Percentiles rank a stretch among this genome's conserved stretches.
phyloP scores from a whole-genome alignment of 2,797 vertebrate species.

The Sylvilagus floridanus region DNA sequence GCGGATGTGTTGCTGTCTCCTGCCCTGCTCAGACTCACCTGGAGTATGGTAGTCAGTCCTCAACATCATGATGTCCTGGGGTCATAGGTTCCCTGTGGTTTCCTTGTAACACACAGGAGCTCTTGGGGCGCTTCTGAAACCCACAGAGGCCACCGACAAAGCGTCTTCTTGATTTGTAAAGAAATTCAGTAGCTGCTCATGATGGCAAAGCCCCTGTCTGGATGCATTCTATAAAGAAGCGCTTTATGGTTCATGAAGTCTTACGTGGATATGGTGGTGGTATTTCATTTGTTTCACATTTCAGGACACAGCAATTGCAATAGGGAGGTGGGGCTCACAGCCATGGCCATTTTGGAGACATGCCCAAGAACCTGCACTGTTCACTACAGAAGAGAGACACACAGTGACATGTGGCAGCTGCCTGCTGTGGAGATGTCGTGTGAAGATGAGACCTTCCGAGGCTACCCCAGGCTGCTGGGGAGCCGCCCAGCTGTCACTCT shows the following conservation, averaged over 20 bases:
- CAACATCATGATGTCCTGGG: accelerated
- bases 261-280: neutral
- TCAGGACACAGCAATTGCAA: neutral
- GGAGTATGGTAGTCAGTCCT: neutral
- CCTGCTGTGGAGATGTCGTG: too few relatives aligned
- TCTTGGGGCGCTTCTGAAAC: neutral
- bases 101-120: neutral
- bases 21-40: too few relatives aligned
- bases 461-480: accelerated
- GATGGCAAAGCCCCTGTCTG: accelerated
- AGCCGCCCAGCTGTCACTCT: neutral
- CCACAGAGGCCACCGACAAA: neutral
- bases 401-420: accelerated
- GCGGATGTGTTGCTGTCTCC: neutral
- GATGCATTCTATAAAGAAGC: accelerated
- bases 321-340: neutral
- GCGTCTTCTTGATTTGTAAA: accelerated
- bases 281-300: neutral
- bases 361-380: neutral
- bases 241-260: neutral
- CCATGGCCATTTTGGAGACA: neutral
- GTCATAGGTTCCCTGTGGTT: neutral
- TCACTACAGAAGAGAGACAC: neutral
- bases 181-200: accelerated
- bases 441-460: neutral